These are phyloP conservation scores for Hydrolagus affinis DNA, from an alignment of 2,113 vertebrate species.

Conservation along the genomic window DNA sequence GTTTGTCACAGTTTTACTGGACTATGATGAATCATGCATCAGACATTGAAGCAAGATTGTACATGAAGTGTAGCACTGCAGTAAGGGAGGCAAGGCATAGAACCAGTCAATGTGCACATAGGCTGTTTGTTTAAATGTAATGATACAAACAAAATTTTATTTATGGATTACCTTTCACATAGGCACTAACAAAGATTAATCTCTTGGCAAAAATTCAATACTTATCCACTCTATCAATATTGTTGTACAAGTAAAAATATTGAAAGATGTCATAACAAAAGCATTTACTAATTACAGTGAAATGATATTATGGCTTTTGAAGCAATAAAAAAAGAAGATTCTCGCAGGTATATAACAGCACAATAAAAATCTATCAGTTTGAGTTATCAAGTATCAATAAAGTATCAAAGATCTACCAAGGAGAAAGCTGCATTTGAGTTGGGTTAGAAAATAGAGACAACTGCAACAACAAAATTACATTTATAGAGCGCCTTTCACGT, in stretches of 20 bases:
- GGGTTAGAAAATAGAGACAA: too few relatives aligned
- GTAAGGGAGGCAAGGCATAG: not conserved
- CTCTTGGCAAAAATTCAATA: not conserved
- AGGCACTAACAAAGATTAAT: slow-evolving; percentile 17
- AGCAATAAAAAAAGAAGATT: not conserved
- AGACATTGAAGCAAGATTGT: not conserved
- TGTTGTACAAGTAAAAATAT: slow-evolving; percentile 27
- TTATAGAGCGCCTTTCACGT: too few relatives aligned
- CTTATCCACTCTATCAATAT: slow-evolving; percentile 13
- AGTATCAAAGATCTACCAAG: too few relatives aligned
- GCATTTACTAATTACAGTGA: slow-evolving; percentile 14
- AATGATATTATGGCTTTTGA: slow-evolving; percentile 6
- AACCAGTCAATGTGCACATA: not conserved
- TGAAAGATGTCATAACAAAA: not conserved
- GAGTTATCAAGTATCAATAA: too few relatives aligned
- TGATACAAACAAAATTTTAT: slow-evolving; percentile 13
- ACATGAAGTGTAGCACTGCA: not conserved
- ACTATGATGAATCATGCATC: not conserved
- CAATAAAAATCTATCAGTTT: not conserved
- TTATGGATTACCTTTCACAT: slow-evolving; percentile 23
- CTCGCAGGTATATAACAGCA: not conserved
- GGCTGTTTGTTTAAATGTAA: not conserved
- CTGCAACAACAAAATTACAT: too few relatives aligned
- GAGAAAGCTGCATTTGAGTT: too few relatives aligned
- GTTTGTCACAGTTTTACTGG: too few relatives aligned